phyloP scores from a whole-genome alignment of 2,797 vertebrate genomes.

The Pagetopsis macropterus region DNA sequence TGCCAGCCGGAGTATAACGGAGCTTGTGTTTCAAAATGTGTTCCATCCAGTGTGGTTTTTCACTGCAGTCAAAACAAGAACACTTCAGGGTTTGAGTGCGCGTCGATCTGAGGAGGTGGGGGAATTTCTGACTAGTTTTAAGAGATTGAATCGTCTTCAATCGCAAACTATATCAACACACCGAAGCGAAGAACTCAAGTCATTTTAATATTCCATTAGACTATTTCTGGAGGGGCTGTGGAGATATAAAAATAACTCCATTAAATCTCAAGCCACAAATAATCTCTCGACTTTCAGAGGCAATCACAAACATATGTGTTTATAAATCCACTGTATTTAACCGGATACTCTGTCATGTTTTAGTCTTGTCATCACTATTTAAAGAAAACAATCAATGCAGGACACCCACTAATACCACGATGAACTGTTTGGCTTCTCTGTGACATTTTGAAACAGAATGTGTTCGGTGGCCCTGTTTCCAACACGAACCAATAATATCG shows the following conservation, averaged over 20 bases:
- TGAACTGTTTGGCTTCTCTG: slow-evolving; percentile 33
- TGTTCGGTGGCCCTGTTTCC: slow-evolving; percentile 31
- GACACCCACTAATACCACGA: background rate
- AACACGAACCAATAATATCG: slow-evolving; percentile 22
- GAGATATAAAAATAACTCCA: slow-evolving; percentile 42
- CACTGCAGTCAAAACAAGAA: slow-evolving; percentile 91
- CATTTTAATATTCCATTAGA: slow-evolving; percentile 46
- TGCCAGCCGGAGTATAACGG: slow-evolving; percentile 73
- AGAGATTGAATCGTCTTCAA: slow-evolving; percentile 69
- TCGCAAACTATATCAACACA: slow-evolving; percentile 78
- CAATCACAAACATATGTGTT: background rate
- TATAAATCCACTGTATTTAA: background rate
- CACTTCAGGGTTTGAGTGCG: slow-evolving; percentile 81
- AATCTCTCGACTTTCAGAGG: background rate
- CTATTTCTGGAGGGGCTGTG: slow-evolving; percentile 2
- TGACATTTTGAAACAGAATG: slow-evolving; percentile 26
- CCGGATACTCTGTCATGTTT: slow-evolving; percentile 12
- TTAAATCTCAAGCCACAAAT: slow-evolving; percentile 19
- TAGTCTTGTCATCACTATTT: slow-evolving; percentile 28
- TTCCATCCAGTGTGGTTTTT: slow-evolving; percentile 86
- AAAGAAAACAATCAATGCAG: slow-evolving; percentile 30
- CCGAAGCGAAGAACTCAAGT: slow-evolving; percentile 64
- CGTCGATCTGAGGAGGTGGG: slow-evolving; percentile 80
- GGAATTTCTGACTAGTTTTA: slow-evolving; percentile 69
- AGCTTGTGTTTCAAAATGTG: slow-evolving; percentile 68